Percentiles rank a stretch among this genome's conserved stretches.
phyloP scores from a whole-genome alignment of 1,140 invertebrate species.

The Ditylenchus dipsaci region DNA sequence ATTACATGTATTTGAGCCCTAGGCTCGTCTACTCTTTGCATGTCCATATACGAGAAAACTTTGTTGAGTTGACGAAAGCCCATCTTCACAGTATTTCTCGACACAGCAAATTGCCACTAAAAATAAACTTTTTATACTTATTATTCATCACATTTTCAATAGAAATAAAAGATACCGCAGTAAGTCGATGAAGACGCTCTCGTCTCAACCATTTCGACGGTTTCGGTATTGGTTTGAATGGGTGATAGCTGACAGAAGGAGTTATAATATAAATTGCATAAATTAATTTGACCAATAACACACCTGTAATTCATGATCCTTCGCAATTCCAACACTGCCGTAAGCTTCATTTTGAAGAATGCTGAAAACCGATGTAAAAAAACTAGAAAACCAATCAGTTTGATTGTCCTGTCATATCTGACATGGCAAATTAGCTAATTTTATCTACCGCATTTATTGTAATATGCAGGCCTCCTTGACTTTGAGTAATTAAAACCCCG shows the following conservation, averaged over 20 bases:
- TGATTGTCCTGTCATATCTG: no score
- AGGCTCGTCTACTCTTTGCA: conserved; percentile 47
- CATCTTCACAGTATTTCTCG: conserved; percentile 32
- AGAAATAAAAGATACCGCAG: conserved; percentile 40
- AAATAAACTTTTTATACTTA: neutral
- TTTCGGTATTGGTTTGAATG: conserved; percentile 48
- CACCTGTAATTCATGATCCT: conserved; percentile 41
- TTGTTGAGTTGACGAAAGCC: conserved; percentile 43
- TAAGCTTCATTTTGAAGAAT: conserved; percentile 35
- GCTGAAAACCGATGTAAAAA: no score
- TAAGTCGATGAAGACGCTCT: conserved; percentile 47
- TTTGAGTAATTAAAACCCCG: no score
- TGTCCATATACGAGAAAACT: conserved; percentile 46
- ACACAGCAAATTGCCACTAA: conserved; percentile 54
- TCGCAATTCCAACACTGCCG: conserved; percentile 27
- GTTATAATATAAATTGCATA: no score
- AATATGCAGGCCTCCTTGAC: no score
- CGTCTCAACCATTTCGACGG: conserved; percentile 46
- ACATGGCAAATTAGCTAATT: no score
- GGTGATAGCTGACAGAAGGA: conserved; percentile 28
- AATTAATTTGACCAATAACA: no score
- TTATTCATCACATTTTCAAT: no score
- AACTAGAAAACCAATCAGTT: no score
- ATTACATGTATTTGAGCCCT: conserved; percentile 41
- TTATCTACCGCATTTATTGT: no score